These are phyloP conservation scores for Sepiola atlantica DNA, from an alignment of 2,888 invertebrate species.

Conservation along the genomic window DNA sequence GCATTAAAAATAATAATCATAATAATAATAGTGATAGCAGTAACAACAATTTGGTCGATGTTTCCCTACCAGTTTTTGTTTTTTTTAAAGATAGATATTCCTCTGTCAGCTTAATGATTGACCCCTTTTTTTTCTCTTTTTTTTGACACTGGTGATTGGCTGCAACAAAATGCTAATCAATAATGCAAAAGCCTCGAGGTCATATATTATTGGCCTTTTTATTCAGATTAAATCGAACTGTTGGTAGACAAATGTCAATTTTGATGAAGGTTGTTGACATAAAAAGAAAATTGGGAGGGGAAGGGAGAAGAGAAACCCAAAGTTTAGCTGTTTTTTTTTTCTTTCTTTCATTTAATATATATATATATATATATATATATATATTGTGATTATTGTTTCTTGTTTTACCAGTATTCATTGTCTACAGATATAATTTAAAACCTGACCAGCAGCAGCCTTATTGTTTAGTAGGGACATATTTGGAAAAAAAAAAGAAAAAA, in stretches of 20 bases:
- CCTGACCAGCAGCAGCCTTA: conserved; percentile 43
- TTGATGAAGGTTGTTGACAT: conserved; percentile 45
- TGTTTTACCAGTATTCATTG: conserved; percentile 36
- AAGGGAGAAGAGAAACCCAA: conserved; percentile 38
- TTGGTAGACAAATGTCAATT: conserved; percentile 47
- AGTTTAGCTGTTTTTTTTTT: conserved; percentile 45
- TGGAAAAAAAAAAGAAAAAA: background rate
- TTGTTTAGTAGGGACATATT: conserved; percentile 40
- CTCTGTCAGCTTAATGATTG: conserved; percentile 6
- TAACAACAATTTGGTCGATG: conserved; percentile 23
- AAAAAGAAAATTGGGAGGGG: background rate
- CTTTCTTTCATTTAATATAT: background rate
- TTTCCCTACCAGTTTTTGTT: background rate
- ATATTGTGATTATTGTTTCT: background rate
- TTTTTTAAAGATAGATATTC: background rate
- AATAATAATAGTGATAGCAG: conserved; percentile 37
- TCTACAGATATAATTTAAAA: conserved; percentile 32
- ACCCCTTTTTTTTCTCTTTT: background rate
- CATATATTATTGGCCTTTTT: conserved; percentile 47
- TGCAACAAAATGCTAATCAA: conserved; percentile 38
- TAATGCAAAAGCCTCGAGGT: conserved; percentile 40
- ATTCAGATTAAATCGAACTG: conserved; percentile 45
- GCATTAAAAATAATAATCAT: conserved; percentile 34
- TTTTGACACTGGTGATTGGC: conserved; percentile 40
- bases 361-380: background rate